Percentiles rank a stretch among this genome's conserved stretches.
These are phyloP conservation scores for Chrysemys picta DNA, from an alignment of 2,113 vertebrate species.

Conservation along the genomic window DNA sequence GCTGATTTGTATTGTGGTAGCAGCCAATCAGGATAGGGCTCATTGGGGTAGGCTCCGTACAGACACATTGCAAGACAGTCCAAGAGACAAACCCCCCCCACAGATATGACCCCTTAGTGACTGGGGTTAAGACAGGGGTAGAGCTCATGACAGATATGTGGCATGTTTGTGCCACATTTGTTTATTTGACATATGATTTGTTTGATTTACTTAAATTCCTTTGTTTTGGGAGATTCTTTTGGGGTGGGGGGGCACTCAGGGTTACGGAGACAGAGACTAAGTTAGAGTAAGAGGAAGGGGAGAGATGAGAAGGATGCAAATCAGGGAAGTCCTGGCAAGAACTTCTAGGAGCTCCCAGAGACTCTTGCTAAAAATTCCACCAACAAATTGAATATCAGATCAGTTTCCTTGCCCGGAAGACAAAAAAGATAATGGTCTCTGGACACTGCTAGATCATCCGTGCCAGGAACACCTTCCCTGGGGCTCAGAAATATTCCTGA, in stretches of 20 bases:
- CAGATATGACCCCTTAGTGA: not conserved
- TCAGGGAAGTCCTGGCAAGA: not conserved
- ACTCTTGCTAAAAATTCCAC: not conserved
- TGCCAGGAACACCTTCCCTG: no score
- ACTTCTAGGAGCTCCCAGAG: not conserved
- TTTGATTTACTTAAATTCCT: not conserved
- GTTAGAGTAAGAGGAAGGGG: not conserved
- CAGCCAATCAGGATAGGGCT: not conserved
- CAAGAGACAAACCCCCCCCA: not conserved
- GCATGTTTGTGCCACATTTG: not conserved
- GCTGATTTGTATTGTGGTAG: not conserved
- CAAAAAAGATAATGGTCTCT: not conserved
- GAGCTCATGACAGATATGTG: not conserved
- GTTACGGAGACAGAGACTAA: not conserved
- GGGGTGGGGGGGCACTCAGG: not conserved
- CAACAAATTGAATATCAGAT: not conserved
- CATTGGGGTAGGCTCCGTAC: not conserved
- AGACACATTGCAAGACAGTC: not conserved
- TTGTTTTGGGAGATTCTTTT: not conserved
- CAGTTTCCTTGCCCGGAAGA: not conserved
- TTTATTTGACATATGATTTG: not conserved
- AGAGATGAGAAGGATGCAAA: not conserved
- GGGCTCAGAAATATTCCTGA: not conserved
- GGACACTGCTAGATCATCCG: not conserved
- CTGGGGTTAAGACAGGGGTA: not conserved